Evolutionary conservation across 2,113 vertebrate species (phyloP).

Genomic region (Maccullochella peelii): DNA sequence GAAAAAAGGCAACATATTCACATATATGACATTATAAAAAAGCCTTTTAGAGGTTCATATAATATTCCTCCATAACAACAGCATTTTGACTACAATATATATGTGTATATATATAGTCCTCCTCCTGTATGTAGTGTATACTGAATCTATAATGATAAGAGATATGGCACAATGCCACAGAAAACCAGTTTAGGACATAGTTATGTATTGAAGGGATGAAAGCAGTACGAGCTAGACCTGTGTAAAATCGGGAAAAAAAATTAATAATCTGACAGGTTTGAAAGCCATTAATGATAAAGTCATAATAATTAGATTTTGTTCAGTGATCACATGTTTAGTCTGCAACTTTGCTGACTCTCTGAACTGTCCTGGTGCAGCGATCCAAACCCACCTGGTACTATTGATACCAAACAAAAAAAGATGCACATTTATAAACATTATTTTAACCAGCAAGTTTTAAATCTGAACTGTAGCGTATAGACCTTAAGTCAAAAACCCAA

Average conservation of each 20-base stretch:
- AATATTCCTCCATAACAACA: conserved; percentile 5
- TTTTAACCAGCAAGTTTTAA: neutral
- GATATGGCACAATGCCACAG: fast-evolving
- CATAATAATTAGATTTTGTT: neutral
- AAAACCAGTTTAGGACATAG: neutral
- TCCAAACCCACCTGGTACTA: neutral
- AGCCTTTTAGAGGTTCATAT: neutral
- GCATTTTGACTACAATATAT: conserved; percentile 7
- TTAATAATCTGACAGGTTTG: neutral
- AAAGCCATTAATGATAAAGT: neutral
- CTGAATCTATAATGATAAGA: conserved; percentile 18
- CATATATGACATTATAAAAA: conserved; percentile 31
- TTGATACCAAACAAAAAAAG: neutral
- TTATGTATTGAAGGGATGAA: neutral
- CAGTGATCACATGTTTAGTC: neutral
- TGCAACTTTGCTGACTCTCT: neutral
- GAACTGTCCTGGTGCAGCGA: neutral
- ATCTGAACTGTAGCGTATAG: neutral
- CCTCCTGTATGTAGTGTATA: neutral
- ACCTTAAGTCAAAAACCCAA: conserved; percentile 14
- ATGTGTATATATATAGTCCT: conserved; percentile 9
- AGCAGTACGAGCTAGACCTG: neutral
- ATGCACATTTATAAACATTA: neutral
- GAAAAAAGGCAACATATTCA: conserved; percentile 53
- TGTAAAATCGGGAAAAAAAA: neutral